Base-by-base conservation (phyloP, 2,797 vertebrate species). In the Pipistrellus kuhlii region DNA sequence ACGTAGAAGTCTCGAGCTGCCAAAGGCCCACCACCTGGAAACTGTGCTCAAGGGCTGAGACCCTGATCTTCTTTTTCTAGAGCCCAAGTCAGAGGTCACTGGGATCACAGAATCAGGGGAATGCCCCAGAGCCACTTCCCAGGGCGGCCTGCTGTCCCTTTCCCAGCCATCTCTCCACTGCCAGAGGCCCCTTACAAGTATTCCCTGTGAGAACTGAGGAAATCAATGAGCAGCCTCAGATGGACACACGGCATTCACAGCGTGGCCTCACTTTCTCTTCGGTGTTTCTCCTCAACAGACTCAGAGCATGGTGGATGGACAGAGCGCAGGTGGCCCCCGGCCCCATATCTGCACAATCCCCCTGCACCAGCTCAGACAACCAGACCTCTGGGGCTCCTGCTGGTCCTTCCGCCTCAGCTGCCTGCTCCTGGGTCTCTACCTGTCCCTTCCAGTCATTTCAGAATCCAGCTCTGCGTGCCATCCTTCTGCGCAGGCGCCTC, bases 21-120 rank as follows among this genome's bases (percentile, higher is more conserved):
- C 55, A 25, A 64, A 93, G 68, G 35, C 21, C 17, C 14, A 14
- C 11, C n/a, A 25, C 44, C 17, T 6, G 12, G 59, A 72, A 66
- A 83, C n/a, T 27, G 25, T 21, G 25, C 12, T 55, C 17, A 20
- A 48, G 18, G 59, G 0, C 66, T 62, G 64, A 32, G 27, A 32
- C 25, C 85, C 53, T 66, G 32, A 91, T 30, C 15, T 14, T 83
- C 81, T 69, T 27, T 68, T 80, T 87, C 85, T 71, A 90, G 75
- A 11, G 62, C 7, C 69, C 38, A 2, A 32, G n/a, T 62, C 30
- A 46, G 80, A 81, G 62, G 57, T n/a, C 41, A 38, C 32, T 55
- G 32, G 14, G 46, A 64, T 87, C 48, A 59, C 66, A 71, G 57
- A 82, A 18, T 69, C 57, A 44, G 75, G 88, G 64, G 87, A 48